Conservation (phyloP, 2,797 vertebrate genomes). For the Notamacropus eugenii region DNA sequence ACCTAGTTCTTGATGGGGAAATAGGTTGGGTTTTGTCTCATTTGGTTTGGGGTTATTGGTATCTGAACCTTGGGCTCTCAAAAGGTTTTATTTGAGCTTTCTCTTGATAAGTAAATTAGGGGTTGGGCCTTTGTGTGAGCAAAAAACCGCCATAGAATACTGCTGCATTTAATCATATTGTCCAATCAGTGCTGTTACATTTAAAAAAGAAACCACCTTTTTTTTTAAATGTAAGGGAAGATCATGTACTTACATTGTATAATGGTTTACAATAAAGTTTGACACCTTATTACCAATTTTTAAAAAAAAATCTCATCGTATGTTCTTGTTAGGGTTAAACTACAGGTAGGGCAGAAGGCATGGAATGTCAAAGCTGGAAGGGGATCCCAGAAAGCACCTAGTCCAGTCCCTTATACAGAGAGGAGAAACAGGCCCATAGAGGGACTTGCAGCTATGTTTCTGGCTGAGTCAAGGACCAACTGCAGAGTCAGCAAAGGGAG, state of each 20-base stretch:
- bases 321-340: constrained; percentile 37
- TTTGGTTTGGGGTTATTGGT: constrained; percentile 41
- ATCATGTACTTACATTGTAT: constrained; percentile 84
- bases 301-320: constrained; percentile 52
- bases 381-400: neutral
- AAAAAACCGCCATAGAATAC: constrained; percentile 72
- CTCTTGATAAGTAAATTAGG: constrained; percentile 70
- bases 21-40: constrained; percentile 10
- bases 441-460: neutral
- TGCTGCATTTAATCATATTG: constrained; percentile 72
- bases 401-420: neutral
- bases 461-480: neutral
- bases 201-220: constrained; percentile 17
- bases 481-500: neutral
- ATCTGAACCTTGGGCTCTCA: constrained; percentile 34
- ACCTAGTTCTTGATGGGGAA: neutral
- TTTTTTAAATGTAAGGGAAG: constrained; percentile 80
- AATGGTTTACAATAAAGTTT: constrained; percentile 89
- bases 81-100: constrained; percentile 62
- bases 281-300: constrained; percentile 79
- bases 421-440: neutral
- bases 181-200: constrained; percentile 76
- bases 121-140: constrained; percentile 66
- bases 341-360: neutral
- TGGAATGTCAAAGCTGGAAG: neutral